Base-by-base conservation (phyloP, 1,140 invertebrate genomes). In the Nomia melanderi region DNA sequence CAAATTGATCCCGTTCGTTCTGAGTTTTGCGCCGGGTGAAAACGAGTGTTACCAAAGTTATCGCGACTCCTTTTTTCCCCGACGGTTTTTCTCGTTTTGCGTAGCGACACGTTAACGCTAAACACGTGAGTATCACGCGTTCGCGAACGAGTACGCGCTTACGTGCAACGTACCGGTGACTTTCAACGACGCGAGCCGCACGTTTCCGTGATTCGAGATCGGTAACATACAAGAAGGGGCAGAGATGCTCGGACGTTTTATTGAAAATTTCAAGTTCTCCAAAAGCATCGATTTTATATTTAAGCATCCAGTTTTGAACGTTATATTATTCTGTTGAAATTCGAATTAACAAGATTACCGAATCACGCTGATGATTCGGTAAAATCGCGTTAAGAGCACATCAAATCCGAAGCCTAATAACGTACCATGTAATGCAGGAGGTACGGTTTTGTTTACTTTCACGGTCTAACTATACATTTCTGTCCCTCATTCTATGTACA, bases 61-160 rank as follows among this genome's bases (percentile, higher is more conserved):
- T 76, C 64, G 67, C 41, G 47, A 59, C 47, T n/a, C 62, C 39
- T 29, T 36, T 59, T 76, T 59, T 36, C 20, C 20, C 20, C 33
- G 3, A 3, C 33, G 3, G 6, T 5, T 57, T 57, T 31, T 57
- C 20, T 17, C 23, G 31, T 57, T 0, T 14, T 23, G 9, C 14
- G 6, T n/a, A n/a, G 56, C 17, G 54, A 69, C 65, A 59, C 29
- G 7, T 60, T 59, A 59, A 76, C 53, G n/a, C 54, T 11, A 50
- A 23, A 76, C 73, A 76, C 73, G 73, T 76, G 73, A 76, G 20
- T 8, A 59, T 76, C 73, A 76, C 64, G 64, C 65, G 5, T 59
- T 39, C 11, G 4, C 3, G 25, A 20, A 29, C 33, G 64, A 12
- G 53, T 33, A 23, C n/a, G 39, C n/a, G 53, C 29, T 17, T 39